A percentile compares a stretch with the other conserved stretches of the same genome.
phyloP scores from a whole-genome alignment of 2,888 invertebrate species.

The Himalopsyche kuldschensis region DNA sequence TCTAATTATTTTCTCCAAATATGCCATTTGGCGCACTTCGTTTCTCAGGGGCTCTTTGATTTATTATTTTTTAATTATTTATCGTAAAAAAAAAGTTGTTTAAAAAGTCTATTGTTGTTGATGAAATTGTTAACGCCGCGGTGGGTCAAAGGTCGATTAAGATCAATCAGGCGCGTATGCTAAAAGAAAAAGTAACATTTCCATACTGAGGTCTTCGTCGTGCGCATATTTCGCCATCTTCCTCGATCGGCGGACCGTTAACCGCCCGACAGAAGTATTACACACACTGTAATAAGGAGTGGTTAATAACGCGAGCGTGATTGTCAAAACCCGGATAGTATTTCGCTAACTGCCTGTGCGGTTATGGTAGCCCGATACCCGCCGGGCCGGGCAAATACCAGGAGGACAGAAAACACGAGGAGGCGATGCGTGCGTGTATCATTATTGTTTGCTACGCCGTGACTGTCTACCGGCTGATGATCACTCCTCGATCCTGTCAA shows the following conservation, averaged over 20 bases:
- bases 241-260: slow-evolving; percentile 28
- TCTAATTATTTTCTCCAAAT: too few relatives aligned
- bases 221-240: slow-evolving; percentile 35
- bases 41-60: too few relatives aligned
- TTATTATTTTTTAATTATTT: too few relatives aligned
- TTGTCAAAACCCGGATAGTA: slow-evolving; percentile 39
- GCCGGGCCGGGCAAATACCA: slow-evolving; percentile 24
- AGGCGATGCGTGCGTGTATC: slow-evolving; percentile 10
- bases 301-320: slow-evolving; percentile 37
- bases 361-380: slow-evolving; percentile 33
- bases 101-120: not conserved
- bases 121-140: slow-evolving; percentile 4
- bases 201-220: slow-evolving; percentile 25
- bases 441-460: slow-evolving; percentile 1
- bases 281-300: slow-evolving; percentile 21
- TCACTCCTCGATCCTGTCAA: slow-evolving; percentile 5
- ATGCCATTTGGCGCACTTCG: too few relatives aligned
- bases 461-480: slow-evolving; percentile 14
- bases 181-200: slow-evolving; percentile 31
- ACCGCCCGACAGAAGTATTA: slow-evolving; percentile 18
- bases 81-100: too few relatives aligned
- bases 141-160: slow-evolving; percentile 29
- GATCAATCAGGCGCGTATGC: slow-evolving; percentile 31
- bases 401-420: slow-evolving; percentile 26
- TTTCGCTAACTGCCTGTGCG: slow-evolving; percentile 35